Conservation (phyloP, 2,888 invertebrate genomes). For the Pantelozetes paolii region DNA sequence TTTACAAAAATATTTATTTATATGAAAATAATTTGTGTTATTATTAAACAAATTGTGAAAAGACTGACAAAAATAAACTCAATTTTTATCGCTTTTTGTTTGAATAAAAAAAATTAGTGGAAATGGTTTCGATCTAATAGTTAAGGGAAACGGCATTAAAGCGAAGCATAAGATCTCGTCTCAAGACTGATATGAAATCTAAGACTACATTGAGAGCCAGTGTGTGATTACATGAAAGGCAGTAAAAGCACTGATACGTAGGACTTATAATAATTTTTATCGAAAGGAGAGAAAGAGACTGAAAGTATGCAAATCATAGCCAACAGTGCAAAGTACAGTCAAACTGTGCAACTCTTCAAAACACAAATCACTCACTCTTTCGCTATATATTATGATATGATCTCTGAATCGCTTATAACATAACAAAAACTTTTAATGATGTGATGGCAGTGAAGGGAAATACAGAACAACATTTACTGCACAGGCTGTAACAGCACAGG, state of each 20-base stretch:
- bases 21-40: too few relatives aligned
- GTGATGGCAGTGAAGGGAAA: slow-evolving; percentile 34
- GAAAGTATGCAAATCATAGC: neutral
- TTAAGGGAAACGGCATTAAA: slow-evolving; percentile 12
- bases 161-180: neutral
- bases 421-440: slow-evolving; percentile 38
- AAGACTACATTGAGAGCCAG: slow-evolving; percentile 25
- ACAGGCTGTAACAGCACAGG: neutral
- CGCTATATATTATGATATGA: slow-evolving; percentile 1
- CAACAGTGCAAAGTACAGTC: slow-evolving; percentile 18
- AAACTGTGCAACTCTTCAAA: slow-evolving; percentile 17
- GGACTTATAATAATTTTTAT: slow-evolving; percentile 4
- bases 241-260: neutral
- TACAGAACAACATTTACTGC: slow-evolving; percentile 19
- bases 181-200: slow-evolving; percentile 37
- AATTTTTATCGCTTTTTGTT: too few relatives aligned
- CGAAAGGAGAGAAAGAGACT: neutral
- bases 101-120: too few relatives aligned
- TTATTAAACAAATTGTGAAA: too few relatives aligned
- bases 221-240: slow-evolving; percentile 34
- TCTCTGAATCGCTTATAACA: neutral
- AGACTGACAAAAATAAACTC: too few relatives aligned
- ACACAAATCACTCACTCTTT: slow-evolving; percentile 2
- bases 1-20: too few relatives aligned
- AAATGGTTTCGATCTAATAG: too few relatives aligned